These are phyloP conservation scores for Mesorhabditis belari DNA, from an alignment of 2,888 invertebrate species.

Conservation along the genomic window DNA sequence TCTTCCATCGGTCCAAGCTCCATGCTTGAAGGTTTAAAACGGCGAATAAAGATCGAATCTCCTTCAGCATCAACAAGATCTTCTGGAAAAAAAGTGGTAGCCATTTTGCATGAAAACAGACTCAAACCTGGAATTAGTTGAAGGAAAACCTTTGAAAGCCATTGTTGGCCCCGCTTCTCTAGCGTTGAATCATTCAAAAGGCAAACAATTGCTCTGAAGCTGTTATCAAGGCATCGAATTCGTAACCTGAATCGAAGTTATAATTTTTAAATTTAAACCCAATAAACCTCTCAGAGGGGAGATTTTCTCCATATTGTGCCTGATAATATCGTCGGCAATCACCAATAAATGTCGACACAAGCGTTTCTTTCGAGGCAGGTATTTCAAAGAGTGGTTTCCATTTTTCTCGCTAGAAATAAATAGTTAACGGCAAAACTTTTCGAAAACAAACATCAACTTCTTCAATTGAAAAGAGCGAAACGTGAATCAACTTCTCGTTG, in stretches of 20 bases:
- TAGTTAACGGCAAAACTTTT: neutral
- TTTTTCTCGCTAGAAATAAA: neutral
- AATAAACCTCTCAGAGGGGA: neutral
- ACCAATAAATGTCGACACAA: neutral
- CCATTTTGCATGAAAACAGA: too few species aligned
- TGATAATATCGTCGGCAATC: neutral
- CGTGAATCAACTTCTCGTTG: slow-evolving; percentile 26
- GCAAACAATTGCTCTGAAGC: too few species aligned
- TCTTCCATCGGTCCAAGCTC: slow-evolving; percentile 18
- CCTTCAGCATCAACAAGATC: slow-evolving; percentile 16
- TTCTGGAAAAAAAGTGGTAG: slow-evolving; percentile 3
- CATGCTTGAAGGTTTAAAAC: slow-evolving; percentile 22
- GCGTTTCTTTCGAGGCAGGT: neutral
- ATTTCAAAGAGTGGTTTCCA: neutral
- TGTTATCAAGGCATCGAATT: too few species aligned
- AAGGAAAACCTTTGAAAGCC: too few species aligned
- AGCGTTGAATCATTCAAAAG: too few species aligned
- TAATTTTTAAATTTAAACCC: too few species aligned
- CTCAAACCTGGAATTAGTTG: too few species aligned
- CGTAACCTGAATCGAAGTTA: too few species aligned
- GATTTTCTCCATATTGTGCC: neutral
- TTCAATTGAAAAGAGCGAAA: slow-evolving; percentile 23
- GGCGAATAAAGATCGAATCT: slow-evolving; percentile 18
- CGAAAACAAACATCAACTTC: slow-evolving; percentile 9
- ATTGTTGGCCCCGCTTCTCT: too few species aligned